Percentiles rank a stretch among this genome's conserved stretches.
Evolutionary conservation across 2,888 invertebrate genomes (phyloP).

Genomic region (Salticus scenicus): DNA sequence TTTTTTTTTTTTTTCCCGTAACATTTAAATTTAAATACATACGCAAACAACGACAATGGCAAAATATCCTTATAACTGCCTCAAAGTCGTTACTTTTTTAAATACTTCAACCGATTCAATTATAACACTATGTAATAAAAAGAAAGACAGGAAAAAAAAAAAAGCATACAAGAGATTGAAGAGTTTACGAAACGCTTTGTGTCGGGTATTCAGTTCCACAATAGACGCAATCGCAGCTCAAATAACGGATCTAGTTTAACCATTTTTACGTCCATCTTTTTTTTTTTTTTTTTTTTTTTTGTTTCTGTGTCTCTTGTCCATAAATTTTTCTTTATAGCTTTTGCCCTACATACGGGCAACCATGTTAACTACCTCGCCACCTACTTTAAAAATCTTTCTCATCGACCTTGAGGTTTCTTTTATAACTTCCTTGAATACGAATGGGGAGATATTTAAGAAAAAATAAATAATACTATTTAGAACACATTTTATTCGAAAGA

Average conservation of each 20-base stretch:
- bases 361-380: conserved; percentile 23
- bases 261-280: not conserved
- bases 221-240: not conserved
- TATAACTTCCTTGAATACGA: conserved; percentile 23
- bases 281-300: not conserved
- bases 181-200: no score
- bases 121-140: no score
- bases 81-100: no score
- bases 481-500: not conserved
- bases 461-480: conserved; percentile 16
- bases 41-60: no score
- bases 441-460: not conserved
- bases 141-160: no score
- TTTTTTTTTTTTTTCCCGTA: no score
- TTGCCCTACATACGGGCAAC: conserved; percentile 51
- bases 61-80: no score
- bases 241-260: conserved; percentile 16
- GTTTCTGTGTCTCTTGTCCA: conserved; percentile 14
- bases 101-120: no score
- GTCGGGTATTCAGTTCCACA: not conserved
- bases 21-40: no score
- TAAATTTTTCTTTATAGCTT: conserved; percentile 26
- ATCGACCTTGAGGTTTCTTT: conserved; percentile 27
- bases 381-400: conserved; percentile 33
- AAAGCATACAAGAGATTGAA: no score